Conservation (phyloP, 2,797 vertebrate genomes). For the Enteromius anoplus region DNA sequence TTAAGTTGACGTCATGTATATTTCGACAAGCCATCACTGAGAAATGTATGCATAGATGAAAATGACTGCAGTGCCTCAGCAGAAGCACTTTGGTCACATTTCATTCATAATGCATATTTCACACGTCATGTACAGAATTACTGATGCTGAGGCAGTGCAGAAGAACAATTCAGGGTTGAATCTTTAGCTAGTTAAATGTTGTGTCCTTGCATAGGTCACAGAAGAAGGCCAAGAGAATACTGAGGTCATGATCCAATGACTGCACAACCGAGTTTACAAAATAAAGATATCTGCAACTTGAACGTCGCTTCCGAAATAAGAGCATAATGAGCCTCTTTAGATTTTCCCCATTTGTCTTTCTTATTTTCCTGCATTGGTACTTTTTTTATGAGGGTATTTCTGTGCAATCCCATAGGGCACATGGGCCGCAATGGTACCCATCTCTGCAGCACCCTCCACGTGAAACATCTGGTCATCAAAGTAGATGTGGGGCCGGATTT, state of each 20-base stretch:
- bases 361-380: slow-evolving; percentile 66
- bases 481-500: slow-evolving; percentile 96
- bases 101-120: slow-evolving; percentile 3
- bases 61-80: slow-evolving; percentile 6
- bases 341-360: neutral
- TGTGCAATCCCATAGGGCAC: slow-evolving; percentile 96
- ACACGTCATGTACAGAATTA: slow-evolving; percentile 17
- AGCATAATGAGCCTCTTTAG: neutral
- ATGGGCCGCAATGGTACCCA: slow-evolving; percentile 92
- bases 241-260: neutral
- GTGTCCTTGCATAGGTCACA: slow-evolving; percentile 7
- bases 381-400: slow-evolving; percentile 69
- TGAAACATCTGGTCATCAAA: slow-evolving; percentile 99
- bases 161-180: neutral
- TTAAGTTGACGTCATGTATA: neutral
- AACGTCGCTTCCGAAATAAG: slow-evolving; percentile 10
- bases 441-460: slow-evolving; percentile 89
- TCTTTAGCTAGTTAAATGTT: slow-evolving; percentile 7
- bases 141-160: neutral
- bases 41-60: slow-evolving; percentile 13
- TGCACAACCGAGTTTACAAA: slow-evolving; percentile 2
- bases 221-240: slow-evolving; percentile 14
- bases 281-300: slow-evolving; percentile 2
- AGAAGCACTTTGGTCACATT: neutral
- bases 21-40: neutral